Evolutionary conservation across 2,888 invertebrate genomes (phyloP), one percentile per base, ranked within the genome.

Genomic region (Scaptomyza caliginosa): DNA sequence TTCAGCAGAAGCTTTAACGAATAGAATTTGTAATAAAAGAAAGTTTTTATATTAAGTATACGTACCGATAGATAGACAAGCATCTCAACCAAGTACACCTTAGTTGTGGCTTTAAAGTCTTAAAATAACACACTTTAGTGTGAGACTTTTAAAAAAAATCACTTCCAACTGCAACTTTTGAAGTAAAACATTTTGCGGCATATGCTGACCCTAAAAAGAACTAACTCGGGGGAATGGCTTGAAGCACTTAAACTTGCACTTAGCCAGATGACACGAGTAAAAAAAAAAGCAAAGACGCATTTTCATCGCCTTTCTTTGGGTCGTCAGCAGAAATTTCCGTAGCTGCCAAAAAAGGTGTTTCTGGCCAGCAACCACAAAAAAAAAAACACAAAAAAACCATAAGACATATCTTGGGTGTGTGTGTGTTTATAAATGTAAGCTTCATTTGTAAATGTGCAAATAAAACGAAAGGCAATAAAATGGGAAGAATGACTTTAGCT

Each of bases 381-480:
- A 30, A 28, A 26, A 28, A n/a, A n/a, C n/a, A 11, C 10, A 28
- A 28, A 28, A 10, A n/a, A 32, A 43, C 73, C 76, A 54, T 80
- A 78, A 68, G 69, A 68, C 51, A 68, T 49, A 64, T 46, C 32
- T 54, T n/a, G 16, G 23, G 34, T 21, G 36, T 50, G 60, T 59
- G 38, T 51, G 48, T 48, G 62, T 28, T 46, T 59, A 39, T 57
- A 56, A 21, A 45, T 60, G 26, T 52, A 26, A 52, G 60, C 57
- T 60, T 74, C 84, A 83, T 81, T 81, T 86, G 84, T 86, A 81
- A 81, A 86, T 84, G 81, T 70, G 81, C 81, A 81, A 81, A 81
- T 86, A 82, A 82, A 82, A 81, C 68, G 84, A 80, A 77, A 65
- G 67, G 87, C 74, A 84, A 82, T 82, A 86, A 82, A 86, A 74